These are phyloP conservation scores for Melieria omissa DNA, from an alignment of 2,888 invertebrate genomes.

Conservation along the genomic window DNA sequence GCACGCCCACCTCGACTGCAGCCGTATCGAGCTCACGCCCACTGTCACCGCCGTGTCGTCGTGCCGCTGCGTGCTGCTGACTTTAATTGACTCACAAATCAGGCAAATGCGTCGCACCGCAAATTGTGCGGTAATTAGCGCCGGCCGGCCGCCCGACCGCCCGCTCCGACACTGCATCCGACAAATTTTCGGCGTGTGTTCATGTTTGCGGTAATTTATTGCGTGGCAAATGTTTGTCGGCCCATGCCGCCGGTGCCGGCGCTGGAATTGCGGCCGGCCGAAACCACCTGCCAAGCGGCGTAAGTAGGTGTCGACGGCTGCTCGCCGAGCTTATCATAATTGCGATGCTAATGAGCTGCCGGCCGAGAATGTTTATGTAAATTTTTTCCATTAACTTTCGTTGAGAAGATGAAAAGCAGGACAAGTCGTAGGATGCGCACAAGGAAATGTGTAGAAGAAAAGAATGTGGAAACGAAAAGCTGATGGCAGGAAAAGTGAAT, in stretches of 20 bases:
- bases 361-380: slow-evolving; percentile 23
- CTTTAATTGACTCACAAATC: slow-evolving; percentile 66
- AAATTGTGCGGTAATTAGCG: slow-evolving; percentile 58
- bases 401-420: too few relatives aligned
- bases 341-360: slow-evolving; percentile 59
- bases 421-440: too few relatives aligned
- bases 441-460: too few relatives aligned
- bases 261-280: not conserved
- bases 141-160: slow-evolving; percentile 27
- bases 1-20: not conserved
- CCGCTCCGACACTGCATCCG: slow-evolving; percentile 23
- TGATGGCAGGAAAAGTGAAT: too few relatives aligned
- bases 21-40: slow-evolving; percentile 8
- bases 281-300: slow-evolving; percentile 45
- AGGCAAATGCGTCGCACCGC: slow-evolving; percentile 60
- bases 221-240: slow-evolving; percentile 51
- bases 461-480: too few relatives aligned
- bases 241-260: slow-evolving; percentile 15
- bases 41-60: slow-evolving; percentile 17
- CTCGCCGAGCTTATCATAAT: slow-evolving; percentile 52
- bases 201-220: slow-evolving; percentile 58
- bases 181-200: slow-evolving; percentile 37
- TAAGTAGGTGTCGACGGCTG: slow-evolving; percentile 38
- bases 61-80: slow-evolving; percentile 55
- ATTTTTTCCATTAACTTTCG: not conserved